phyloP scores from a whole-genome alignment of 2,888 invertebrate genomes.

The Meteorus cinctellus region DNA sequence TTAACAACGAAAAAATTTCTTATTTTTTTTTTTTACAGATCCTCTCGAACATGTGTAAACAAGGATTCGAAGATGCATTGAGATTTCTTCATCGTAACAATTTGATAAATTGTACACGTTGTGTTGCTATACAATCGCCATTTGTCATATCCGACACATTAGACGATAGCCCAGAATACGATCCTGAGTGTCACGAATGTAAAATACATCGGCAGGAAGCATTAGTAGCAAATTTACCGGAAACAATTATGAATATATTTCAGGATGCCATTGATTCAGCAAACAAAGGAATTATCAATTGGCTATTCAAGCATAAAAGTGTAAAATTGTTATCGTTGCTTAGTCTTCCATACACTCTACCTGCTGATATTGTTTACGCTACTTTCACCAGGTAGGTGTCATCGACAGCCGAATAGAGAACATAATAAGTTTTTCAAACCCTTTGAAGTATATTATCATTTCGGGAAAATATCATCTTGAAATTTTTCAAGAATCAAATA shows the following conservation, averaged over 20 bases:
- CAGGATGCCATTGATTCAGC: constrained; percentile 95
- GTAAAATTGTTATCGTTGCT: constrained; percentile 86
- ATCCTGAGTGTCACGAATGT: constrained; percentile 92
- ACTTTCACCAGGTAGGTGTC: constrained; percentile 88
- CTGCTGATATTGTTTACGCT: constrained; percentile 90
- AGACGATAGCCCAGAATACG: constrained; percentile 83
- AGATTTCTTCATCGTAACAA: constrained; percentile 90
- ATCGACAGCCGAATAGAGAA: constrained; percentile 17
- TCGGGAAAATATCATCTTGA: too few species aligned
- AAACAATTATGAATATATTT: constrained; percentile 90
- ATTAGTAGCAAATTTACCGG: constrained; percentile 89
- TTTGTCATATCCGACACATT: constrained; percentile 86
- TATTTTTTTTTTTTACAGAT: constrained; percentile 63
- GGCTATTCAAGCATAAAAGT: constrained; percentile 89
- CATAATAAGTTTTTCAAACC: not conserved
- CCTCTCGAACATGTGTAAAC: constrained; percentile 95
- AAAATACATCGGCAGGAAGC: constrained; percentile 93
- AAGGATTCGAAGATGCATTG: constrained; percentile 95
- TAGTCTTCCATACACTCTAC: constrained; percentile 90
- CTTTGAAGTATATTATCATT: too few species aligned
- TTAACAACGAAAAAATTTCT: too few species aligned
- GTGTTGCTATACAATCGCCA: constrained; percentile 90
- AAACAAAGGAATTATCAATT: constrained; percentile 92
- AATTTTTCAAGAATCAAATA: too few species aligned
- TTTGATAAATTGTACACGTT: constrained; percentile 93